Percentiles rank a stretch among this genome's conserved stretches.
Conservation (phyloP, 1,140 invertebrate genomes). For the Maniola jurtina region DNA sequence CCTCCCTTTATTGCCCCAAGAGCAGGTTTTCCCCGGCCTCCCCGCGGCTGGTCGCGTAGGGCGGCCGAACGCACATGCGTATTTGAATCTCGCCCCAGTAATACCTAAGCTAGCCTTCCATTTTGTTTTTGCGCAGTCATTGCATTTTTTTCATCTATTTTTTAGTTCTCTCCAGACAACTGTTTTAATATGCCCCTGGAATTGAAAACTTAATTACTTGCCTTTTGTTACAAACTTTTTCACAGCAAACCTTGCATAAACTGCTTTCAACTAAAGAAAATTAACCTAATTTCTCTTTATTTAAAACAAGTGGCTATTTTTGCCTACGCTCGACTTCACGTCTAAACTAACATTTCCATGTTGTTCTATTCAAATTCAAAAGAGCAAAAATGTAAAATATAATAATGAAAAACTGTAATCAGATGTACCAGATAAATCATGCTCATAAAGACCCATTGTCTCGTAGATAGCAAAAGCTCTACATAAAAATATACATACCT, state of each 20-base stretch:
- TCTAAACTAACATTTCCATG: not conserved
- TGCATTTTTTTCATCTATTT: slow-evolving; percentile 46
- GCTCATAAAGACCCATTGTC: no score
- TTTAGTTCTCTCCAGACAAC: slow-evolving; percentile 51
- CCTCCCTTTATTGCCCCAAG: slow-evolving; percentile 41
- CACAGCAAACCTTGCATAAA: slow-evolving; percentile 1
- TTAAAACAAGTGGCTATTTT: slow-evolving; percentile 3
- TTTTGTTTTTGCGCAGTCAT: slow-evolving; percentile 72
- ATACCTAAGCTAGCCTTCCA: slow-evolving; percentile 70
- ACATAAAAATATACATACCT: no score
- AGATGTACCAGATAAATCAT: no score
- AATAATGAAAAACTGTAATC: no score
- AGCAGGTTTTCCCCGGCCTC: slow-evolving; percentile 35
- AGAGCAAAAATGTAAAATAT: no score
- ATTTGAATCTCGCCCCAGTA: slow-evolving; percentile 49
- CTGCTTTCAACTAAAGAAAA: slow-evolving; percentile 3
- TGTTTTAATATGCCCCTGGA: slow-evolving; percentile 43
- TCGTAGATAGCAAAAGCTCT: no score
- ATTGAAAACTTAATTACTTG: slow-evolving; percentile 46
- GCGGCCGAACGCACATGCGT: slow-evolving; percentile 68
- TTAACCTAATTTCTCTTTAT: slow-evolving; percentile 3
- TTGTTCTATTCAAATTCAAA: not conserved
- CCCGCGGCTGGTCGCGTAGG: slow-evolving; percentile 37
- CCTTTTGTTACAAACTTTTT: slow-evolving; percentile 19
- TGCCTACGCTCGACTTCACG: not conserved